Percentiles rank a stretch among this genome's conserved stretches.
These are phyloP conservation scores for Hydrotaea cyrtoneurina DNA, from an alignment of 2,888 invertebrate species.

Conservation along the genomic window DNA sequence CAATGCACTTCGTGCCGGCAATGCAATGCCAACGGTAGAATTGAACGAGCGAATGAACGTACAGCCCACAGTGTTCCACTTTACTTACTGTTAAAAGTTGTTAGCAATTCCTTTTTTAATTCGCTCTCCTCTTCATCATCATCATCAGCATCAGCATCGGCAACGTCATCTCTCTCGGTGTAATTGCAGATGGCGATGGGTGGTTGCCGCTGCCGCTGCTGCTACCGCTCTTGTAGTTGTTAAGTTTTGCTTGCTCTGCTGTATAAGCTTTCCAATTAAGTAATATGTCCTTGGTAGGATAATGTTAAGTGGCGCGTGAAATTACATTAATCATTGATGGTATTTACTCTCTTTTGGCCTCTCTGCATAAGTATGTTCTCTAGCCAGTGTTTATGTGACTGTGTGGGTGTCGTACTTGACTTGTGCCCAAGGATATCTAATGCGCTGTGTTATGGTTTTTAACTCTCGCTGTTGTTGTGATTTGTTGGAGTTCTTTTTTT, in stretches of 20 bases:
- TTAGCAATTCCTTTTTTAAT: slow-evolving; percentile 51
- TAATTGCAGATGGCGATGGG: slow-evolving; percentile 46
- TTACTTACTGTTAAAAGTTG: slow-evolving; percentile 55
- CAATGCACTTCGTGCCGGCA: slow-evolving; percentile 7
- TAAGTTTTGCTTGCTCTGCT: slow-evolving; percentile 44
- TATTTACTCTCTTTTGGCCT: slow-evolving; percentile 72
- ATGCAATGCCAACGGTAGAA: not conserved
- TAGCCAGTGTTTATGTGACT: not conserved
- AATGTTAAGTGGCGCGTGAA: slow-evolving; percentile 79
- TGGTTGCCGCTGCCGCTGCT: not conserved
- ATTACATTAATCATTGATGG: slow-evolving; percentile 80
- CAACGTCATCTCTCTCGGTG: not conserved
- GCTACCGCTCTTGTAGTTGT: not conserved
- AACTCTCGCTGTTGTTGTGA: slow-evolving; percentile 14
- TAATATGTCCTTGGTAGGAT: slow-evolving; percentile 79
- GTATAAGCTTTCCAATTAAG: slow-evolving; percentile 75
- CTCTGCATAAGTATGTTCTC: slow-evolving; percentile 32
- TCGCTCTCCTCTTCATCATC: slow-evolving; percentile 48
- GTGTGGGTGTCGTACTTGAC: slow-evolving; percentile 3
- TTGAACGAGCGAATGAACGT: not conserved
- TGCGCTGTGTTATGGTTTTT: slow-evolving; percentile 11
- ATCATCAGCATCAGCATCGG: no score
- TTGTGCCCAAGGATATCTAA: slow-evolving; percentile 13
- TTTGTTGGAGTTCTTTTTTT: not conserved
- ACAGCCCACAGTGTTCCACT: slow-evolving; percentile 51